Conservation (phyloP, 2,888 invertebrate genomes). For the Patella pellucida region DNA sequence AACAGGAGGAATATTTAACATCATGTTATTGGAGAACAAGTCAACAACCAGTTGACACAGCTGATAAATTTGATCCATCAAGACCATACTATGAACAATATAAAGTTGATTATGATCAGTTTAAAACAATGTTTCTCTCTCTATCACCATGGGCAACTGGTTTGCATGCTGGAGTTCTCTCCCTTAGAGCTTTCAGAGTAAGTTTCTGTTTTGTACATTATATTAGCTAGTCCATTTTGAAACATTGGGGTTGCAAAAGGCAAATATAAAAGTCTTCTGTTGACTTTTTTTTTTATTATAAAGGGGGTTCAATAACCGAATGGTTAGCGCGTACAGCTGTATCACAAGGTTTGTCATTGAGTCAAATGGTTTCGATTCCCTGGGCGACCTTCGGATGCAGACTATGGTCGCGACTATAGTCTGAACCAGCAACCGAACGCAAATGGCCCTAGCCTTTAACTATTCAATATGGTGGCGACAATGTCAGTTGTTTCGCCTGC, state of each 20-base stretch:
- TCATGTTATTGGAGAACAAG: slow-evolving; percentile 69
- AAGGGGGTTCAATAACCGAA: neutral
- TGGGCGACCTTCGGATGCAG: no score
- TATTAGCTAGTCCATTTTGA: no score
- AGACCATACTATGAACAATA: slow-evolving; percentile 88
- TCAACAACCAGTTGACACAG: slow-evolving; percentile 74
- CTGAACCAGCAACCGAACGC: no score
- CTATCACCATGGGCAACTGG: slow-evolving; percentile 94
- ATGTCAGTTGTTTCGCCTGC: no score
- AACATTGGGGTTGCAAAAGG: no score
- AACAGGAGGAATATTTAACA: slow-evolving; percentile 82
- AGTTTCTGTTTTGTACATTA: slow-evolving; percentile 24
- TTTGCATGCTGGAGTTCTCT: slow-evolving; percentile 83
- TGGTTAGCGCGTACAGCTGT: no score
- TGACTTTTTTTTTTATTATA: neutral
- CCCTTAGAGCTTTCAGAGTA: slow-evolving; percentile 91
- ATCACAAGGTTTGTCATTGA: no score
- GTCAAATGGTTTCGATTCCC: no score
- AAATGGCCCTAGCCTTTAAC: no score
- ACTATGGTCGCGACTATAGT: no score
- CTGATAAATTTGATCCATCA: slow-evolving; percentile 77
- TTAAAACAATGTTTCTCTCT: slow-evolving; percentile 86
- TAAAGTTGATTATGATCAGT: slow-evolving; percentile 90
- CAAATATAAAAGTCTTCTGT: no score
- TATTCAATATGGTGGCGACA: no score